Percentiles rank a stretch among this genome's conserved stretches.
phyloP scores from a whole-genome alignment of 2,888 invertebrate genomes.

The Diloba caeruleocephala region DNA sequence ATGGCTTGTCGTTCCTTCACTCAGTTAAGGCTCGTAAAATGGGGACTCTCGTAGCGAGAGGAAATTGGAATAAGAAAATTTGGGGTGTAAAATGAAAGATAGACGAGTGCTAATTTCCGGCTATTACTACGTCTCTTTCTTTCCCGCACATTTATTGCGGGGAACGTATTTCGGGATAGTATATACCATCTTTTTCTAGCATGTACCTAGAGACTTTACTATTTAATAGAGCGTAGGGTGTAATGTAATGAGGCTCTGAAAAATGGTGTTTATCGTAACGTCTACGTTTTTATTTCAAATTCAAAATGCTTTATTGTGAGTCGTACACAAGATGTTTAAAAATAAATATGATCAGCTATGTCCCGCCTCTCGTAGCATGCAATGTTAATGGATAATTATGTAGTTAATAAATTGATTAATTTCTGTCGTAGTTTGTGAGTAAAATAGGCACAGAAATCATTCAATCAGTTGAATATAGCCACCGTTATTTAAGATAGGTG shows the following conservation, averaged over 20 bases:
- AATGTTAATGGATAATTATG: too few species aligned
- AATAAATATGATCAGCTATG: too few species aligned
- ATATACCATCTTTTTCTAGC: constrained; percentile 83
- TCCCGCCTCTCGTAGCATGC: too few species aligned
- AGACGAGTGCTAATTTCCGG: constrained; percentile 93
- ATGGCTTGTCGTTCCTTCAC: constrained; percentile 36
- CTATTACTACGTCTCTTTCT: constrained; percentile 88
- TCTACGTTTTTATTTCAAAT: constrained; percentile 25
- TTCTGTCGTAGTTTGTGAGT: constrained; percentile 10
- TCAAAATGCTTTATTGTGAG: too few species aligned
- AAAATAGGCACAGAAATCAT: constrained; percentile 3
- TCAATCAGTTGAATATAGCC: constrained; percentile 2
- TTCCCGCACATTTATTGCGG: constrained; percentile 87
- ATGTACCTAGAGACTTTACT: constrained; percentile 66
- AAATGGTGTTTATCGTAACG: constrained; percentile 40
- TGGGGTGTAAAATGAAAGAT: constrained; percentile 94
- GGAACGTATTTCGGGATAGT: constrained; percentile 72
- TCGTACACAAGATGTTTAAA: too few species aligned
- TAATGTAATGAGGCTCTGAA: constrained; percentile 55
- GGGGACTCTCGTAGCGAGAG: constrained; percentile 79
- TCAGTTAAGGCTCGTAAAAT: constrained; percentile 73
- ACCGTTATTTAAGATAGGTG: too few species aligned
- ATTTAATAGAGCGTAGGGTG: constrained; percentile 69
- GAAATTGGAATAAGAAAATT: constrained; percentile 94
- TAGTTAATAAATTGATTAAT: too few species aligned